Base-by-base conservation (phyloP, 2,797 vertebrate species). In the Lacerta agilis region DNA sequence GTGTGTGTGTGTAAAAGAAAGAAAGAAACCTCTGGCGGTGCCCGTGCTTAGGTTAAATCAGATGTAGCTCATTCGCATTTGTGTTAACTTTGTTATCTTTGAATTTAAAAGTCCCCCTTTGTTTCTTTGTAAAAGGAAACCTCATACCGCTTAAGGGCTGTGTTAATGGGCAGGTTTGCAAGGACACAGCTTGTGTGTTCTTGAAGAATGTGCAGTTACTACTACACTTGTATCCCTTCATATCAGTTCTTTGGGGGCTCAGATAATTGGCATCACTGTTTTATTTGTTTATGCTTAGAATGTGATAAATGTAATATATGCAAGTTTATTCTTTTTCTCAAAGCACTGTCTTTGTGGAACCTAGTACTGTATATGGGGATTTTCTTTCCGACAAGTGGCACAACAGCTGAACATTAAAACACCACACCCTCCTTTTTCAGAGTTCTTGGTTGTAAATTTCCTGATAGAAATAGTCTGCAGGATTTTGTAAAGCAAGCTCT, bases 51-150 rank as follows among this genome's bases (percentile, higher is more conserved):
- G 94, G 93, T 95, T 95, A 73, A 95, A 93, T 95, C 96, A 95
- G 93, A 95, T 84, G 90, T 96, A 96, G 94, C 95, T 96, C 92
- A 92, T 96, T 96, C 96, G 95, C 92, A 75, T 97, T 97, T 97
- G 94, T 96, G 97, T 97, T 97, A 96, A 93, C 94, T 97, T 97
- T 97, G 96, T 96, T 97, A 95, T 94, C 97, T 97, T 96, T 95
- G 94, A 92, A 95, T 94, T 93, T 77, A 83, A 88, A 81, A 93
- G 91, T 82, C 94, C 88, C 87, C 90, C 94, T 96, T 97, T 97
- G 96, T 96, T 96, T 95, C 95, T 96, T 94, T 6, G 81, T 67
- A 67, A 83, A 95, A 94, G 76, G 86, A 92, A 55, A 87, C 55
- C 80, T 83, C 88, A 18, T 92, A 58, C 89, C 94, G 88, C 90